Conservation (phyloP, 2,888 invertebrate species). For the Acrobasis consociella region DNA sequence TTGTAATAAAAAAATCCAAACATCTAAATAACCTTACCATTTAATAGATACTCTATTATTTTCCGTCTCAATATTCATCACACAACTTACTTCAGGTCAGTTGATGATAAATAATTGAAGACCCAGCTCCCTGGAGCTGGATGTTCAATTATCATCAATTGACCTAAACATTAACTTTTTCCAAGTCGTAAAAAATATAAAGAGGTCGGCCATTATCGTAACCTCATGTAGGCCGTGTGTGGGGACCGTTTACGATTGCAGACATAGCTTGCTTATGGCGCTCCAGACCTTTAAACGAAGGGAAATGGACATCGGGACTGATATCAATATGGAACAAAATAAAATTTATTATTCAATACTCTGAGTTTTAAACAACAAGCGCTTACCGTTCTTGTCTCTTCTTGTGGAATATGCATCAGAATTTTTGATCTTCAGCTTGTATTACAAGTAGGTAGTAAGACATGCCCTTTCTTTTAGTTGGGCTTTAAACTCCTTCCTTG, state of each 20-base stretch:
- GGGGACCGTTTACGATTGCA: not conserved
- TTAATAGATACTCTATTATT: no score
- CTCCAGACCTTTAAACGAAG: not conserved
- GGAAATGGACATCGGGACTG: not conserved
- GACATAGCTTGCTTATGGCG: not conserved
- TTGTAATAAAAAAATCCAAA: no score
- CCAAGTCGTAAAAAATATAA: constrained; percentile 3
- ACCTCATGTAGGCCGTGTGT: not conserved
- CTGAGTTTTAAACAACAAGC: no score
- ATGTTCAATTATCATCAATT: constrained; percentile 3
- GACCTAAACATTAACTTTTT: constrained; percentile 2
- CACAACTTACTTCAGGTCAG: no score
- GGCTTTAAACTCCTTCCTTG: no score
- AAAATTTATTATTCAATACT: not conserved
- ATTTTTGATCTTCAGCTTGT: no score
- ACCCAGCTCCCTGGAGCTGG: not conserved
- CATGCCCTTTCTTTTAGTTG: no score
- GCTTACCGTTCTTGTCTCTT: no score
- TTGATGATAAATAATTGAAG: no score
- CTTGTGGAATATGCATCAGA: no score
- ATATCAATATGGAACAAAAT: not conserved
- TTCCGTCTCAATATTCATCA: not conserved
- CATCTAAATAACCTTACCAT: no score
- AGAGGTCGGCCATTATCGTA: constrained; percentile 2
- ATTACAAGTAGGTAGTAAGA: no score